Evolutionary conservation across 2,797 vertebrate genomes (phyloP).

Genomic region (Echeneis naucrates): DNA sequence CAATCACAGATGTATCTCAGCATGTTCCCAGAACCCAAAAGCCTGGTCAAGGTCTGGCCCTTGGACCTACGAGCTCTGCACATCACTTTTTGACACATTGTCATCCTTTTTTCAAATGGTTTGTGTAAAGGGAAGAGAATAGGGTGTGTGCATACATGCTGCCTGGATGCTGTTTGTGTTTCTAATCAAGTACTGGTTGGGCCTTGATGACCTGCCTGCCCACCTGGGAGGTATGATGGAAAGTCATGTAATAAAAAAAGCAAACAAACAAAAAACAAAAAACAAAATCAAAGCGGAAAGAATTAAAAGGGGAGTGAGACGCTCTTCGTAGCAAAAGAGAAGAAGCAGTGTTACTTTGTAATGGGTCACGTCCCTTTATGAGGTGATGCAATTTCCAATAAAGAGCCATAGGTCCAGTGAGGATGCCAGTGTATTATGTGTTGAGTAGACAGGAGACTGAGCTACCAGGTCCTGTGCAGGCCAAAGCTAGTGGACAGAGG

Average conservation of each 20-base stretch:
- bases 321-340: slow-evolving; percentile 31
- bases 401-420: slow-evolving; percentile 49
- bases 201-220: slow-evolving; percentile 18
- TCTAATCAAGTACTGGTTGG: slow-evolving; percentile 58
- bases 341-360: slow-evolving; percentile 58
- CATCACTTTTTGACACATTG: slow-evolving; percentile 70
- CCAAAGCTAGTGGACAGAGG: slow-evolving; percentile 43
- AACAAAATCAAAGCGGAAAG: slow-evolving; percentile 44
- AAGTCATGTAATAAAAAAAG: slow-evolving; percentile 38
- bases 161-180: slow-evolving; percentile 56
- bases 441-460: slow-evolving; percentile 47
- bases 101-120: slow-evolving; percentile 33
- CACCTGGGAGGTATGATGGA: slow-evolving; percentile 31
- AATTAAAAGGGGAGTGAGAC: slow-evolving; percentile 13
- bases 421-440: slow-evolving; percentile 49
- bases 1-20: slow-evolving; percentile 44
- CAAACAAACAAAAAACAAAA: too few relatives aligned
- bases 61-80: slow-evolving; percentile 44
- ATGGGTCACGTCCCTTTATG: slow-evolving; percentile 71
- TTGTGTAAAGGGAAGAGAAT: slow-evolving; percentile 26
- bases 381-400: slow-evolving; percentile 77
- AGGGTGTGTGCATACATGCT: slow-evolving; percentile 17
- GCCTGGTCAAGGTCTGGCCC: slow-evolving; percentile 16
- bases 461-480: slow-evolving; percentile 38
- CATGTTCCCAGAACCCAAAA: slow-evolving; percentile 51